phyloP scores from a whole-genome alignment of 2,113 vertebrate species.

The Lepidothrix coronata region DNA sequence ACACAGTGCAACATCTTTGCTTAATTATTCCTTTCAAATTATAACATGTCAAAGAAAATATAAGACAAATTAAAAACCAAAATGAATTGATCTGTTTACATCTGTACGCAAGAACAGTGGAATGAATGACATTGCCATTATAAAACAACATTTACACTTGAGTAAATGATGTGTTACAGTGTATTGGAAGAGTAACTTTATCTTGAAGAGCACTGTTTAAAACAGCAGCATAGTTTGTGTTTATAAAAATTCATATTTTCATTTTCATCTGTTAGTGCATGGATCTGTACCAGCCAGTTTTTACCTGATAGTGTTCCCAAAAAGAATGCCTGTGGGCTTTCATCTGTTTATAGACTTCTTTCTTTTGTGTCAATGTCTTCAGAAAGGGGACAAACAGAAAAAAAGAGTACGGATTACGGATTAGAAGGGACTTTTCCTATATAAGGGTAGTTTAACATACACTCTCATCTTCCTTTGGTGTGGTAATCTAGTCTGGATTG shows the following conservation, averaged over 20 bases:
- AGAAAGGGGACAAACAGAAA: background rate
- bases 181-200: background rate
- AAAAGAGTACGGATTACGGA: background rate
- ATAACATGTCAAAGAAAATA: background rate
- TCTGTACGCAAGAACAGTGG: background rate
- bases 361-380: background rate
- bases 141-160: background rate
- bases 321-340: background rate
- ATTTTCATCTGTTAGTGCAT: background rate
- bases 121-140: background rate
- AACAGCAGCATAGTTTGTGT: background rate
- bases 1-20: background rate
- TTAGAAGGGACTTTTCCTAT: background rate
- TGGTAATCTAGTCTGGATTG: background rate
- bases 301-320: background rate
- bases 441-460: background rate
- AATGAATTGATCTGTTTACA: constrained; percentile 27
- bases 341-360: background rate
- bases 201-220: background rate
- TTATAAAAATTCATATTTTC: background rate
- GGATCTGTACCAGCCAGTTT: background rate
- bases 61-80: background rate
- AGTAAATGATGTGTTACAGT: background rate
- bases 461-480: background rate
- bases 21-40: constrained; percentile 35